A percentile compares a stretch with the other conserved stretches of the same genome.
These are phyloP conservation scores for Cerceris rybyensis DNA, from an alignment of 2,888 invertebrate species.

Conservation along the genomic window DNA sequence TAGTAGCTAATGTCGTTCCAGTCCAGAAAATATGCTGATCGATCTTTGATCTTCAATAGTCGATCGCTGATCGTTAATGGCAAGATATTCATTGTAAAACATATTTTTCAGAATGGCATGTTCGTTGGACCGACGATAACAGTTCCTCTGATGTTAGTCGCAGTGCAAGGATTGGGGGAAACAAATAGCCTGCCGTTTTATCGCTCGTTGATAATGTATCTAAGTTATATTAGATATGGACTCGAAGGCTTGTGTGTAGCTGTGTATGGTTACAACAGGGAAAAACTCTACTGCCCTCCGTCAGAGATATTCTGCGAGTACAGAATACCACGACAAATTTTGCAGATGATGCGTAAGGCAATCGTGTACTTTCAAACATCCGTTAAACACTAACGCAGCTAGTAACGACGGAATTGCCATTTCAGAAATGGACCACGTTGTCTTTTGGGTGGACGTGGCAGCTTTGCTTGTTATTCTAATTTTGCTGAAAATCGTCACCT, in stretches of 20 bases:
- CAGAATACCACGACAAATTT: conserved; percentile 88
- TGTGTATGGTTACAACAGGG: conserved; percentile 90
- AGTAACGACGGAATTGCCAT: background rate
- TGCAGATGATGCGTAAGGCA: conserved; percentile 86
- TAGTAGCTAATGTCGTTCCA: too few species aligned
- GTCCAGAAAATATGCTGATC: too few species aligned
- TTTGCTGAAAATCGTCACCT: conserved; percentile 86
- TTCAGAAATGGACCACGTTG: conserved; percentile 85
- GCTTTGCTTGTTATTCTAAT: conserved; percentile 86
- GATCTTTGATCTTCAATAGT: too few species aligned
- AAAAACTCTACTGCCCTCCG: conserved; percentile 88
- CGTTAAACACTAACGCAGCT: background rate
- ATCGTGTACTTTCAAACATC: background rate
- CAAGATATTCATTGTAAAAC: too few species aligned
- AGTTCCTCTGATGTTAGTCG: conserved; percentile 94
- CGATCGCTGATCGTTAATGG: too few species aligned
- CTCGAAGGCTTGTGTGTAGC: conserved; percentile 91
- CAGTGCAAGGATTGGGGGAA: conserved; percentile 92
- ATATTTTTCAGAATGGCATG: conserved; percentile 88
- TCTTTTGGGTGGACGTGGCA: conserved; percentile 87
- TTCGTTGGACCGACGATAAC: conserved; percentile 94
- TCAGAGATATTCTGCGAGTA: conserved; percentile 89
- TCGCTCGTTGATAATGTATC: conserved; percentile 90
- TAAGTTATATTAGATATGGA: conserved; percentile 91
- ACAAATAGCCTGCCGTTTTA: conserved; percentile 88